Conservation (phyloP, 2,113 vertebrate species). For the Hippocampus barbouri region DNA sequence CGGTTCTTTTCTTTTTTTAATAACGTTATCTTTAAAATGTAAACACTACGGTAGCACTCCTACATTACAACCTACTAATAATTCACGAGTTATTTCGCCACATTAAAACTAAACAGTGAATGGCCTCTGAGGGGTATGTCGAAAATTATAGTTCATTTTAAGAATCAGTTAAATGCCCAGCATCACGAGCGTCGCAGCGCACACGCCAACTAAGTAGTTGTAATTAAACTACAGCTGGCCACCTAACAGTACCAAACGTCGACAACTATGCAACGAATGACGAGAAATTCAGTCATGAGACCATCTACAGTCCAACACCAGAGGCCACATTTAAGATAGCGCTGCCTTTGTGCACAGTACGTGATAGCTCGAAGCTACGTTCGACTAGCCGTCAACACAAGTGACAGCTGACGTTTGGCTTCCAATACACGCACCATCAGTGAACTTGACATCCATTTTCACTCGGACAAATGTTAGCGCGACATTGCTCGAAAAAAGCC, state of each 20-base stretch:
- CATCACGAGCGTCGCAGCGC: neutral
- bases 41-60: too few species aligned
- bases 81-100: neutral
- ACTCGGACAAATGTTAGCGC: slow-evolving; percentile 32
- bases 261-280: neutral
- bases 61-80: neutral
- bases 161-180: neutral
- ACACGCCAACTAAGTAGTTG: slow-evolving; percentile 23
- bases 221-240: slow-evolving; percentile 20
- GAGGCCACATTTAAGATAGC: slow-evolving; percentile 13
- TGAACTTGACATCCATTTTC: slow-evolving; percentile 68
- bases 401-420: slow-evolving; percentile 72
- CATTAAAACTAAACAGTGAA: neutral
- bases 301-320: neutral
- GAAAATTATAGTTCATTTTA: neutral
- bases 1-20: too few species aligned
- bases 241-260: slow-evolving; percentile 18
- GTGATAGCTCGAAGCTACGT: slow-evolving; percentile 55
- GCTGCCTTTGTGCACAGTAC: slow-evolving; percentile 47
- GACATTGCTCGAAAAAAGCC: slow-evolving; percentile 12
- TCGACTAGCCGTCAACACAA: slow-evolving; percentile 51
- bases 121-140: neutral
- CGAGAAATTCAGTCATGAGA: neutral
- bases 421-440: slow-evolving; percentile 58
- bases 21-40: neutral